Evolutionary conservation across 2,797 vertebrate genomes (phyloP), one percentile per base, ranked within the genome.

Genomic region (Acanthiza pusilla): DNA sequence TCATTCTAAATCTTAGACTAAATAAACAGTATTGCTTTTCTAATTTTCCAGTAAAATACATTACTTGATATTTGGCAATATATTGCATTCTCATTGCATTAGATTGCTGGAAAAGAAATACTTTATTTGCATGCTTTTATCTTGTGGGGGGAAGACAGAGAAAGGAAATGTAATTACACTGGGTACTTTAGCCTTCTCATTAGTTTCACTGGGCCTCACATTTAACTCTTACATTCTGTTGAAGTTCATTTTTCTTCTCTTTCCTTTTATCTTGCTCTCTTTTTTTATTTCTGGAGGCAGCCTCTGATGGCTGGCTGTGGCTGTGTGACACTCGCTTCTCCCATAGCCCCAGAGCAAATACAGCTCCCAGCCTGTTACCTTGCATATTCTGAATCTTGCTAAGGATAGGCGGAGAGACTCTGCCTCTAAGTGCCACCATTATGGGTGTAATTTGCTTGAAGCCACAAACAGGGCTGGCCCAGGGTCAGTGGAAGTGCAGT

Each of bases 51-150:
- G 67, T 76, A 90, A 93, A 91, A 94, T 40, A 47, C 36, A 63
- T 94, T 91, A 66, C 43, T 58, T 63, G 45, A n/a, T 79, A 82
- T 67, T 89, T 57, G 32, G 55, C 13, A 4, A 70, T 85, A 72
- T 26, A 47, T 80, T 91, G 22, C 45, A 30, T 75, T 91, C 93
- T 88, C 70, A 66, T 78, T 83, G 55, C 75, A 65, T 58, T 76
- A 42, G 40, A n/a, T 73, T 86, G 45, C 79, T 93, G 67, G 55
- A 71, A 94, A 95, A 61, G 22, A 27, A 60, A 29, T 80, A 26
- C 48, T 90, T 74, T 81, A 73, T 93, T 95, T 90, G 76, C 79
- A 50, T 76, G 77, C 5, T 50, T 71, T 93, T 85, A 94, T 92
- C 74, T 71, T 21, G 53, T 42, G 3, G 7, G 40, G 70, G 16